Base-by-base conservation (phyloP, 2,113 vertebrate genomes). In the Xenus cinereus region DNA sequence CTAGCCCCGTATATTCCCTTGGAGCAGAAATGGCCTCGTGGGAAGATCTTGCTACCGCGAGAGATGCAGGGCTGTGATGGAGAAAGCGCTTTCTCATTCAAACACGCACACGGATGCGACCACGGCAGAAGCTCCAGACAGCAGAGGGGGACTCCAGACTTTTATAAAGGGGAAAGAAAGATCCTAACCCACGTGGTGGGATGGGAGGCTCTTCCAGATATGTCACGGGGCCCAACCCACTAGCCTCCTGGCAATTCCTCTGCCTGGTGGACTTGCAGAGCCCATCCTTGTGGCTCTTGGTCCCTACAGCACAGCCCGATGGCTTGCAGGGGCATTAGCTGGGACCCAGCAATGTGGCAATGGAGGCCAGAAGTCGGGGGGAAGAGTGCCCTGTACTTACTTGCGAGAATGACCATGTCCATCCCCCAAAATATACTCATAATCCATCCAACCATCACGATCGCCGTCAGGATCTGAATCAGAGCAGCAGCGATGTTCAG, bases 401-500 rank as follows among this genome's bases (percentile, higher is more conserved):
- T 99, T 96, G 99, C 99, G 2, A 99, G 98, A 87, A 99, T 99
- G 98, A 99, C 99, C 99, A 99, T 99, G 98, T 99, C 99, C 99
- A 99, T 99, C 60, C 99, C 99, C 99, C 99, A 99, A 92, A 99
- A 99, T 98, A 99, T 99, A 97, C 99, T 99, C 99, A 99, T 99
- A 98, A 99, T 99, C 99, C 99, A 99, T 75, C 99, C 99, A 72
- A 99, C 99, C 99, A 99, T 99, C 95, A 99, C 99, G 4, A 99
- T 98, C 8, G 99, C 99, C 0, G 99, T 99, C 93, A 99, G 98
- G 88, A 99, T 98, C 98, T 99, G 99, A 97, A 99, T 99, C 93
- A 99, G 98, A 24, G 99, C 99, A 0, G 99, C 99, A 0, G 99
- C 99, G 19, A 99, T 98, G 96, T 99, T 99, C 66, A 99, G 98